Conservation (phyloP, 2,797 vertebrate species). For the Netta rufina region DNA sequence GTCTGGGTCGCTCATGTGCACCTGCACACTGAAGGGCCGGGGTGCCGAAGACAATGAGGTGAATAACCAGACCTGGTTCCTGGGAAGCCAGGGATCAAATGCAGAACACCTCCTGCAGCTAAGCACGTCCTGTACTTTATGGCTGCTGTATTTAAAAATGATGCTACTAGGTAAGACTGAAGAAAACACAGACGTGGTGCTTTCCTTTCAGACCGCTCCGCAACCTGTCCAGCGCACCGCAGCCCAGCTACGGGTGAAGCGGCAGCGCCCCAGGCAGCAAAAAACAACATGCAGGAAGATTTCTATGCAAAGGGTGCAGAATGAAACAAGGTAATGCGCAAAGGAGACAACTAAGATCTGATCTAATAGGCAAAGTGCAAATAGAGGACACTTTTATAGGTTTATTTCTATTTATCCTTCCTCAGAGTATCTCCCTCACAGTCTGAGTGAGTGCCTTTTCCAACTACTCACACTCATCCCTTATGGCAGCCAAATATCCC, state of each 20-base stretch:
- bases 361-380: background rate
- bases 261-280: background rate
- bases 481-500: background rate
- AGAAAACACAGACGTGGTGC: background rate
- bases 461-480: background rate
- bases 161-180: background rate
- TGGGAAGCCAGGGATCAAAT: background rate
- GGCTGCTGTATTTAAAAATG: background rate
- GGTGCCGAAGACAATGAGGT: background rate
- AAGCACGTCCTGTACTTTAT: background rate
- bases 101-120: no score
- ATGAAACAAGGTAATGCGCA: background rate
- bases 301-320: background rate
- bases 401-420: background rate
- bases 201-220: background rate
- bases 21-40: no score
- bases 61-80: background rate
- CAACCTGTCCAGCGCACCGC: no score
- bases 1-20: fast-evolving
- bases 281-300: fast-evolving
- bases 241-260: background rate
- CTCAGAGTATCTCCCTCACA: background rate
- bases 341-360: background rate
- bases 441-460: background rate
- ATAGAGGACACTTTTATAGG: background rate